These are phyloP conservation scores for Torymus auratus DNA, from an alignment of 2,888 invertebrate genomes.

Conservation along the genomic window DNA sequence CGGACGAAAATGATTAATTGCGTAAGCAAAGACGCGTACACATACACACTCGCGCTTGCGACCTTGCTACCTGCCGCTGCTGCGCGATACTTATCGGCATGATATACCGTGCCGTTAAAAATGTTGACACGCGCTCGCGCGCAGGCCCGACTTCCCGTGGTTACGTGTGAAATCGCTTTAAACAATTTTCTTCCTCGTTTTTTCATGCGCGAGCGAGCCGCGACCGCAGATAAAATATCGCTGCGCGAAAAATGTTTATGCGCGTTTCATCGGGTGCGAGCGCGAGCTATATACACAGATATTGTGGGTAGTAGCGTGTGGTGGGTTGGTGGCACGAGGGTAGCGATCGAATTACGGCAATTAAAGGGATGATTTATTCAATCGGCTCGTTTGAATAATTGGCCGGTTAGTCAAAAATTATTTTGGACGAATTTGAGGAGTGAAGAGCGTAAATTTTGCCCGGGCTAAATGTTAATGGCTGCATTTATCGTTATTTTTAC, in stretches of 20 bases:
- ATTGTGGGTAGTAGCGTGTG: background rate
- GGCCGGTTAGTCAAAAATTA: slow-evolving; percentile 12
- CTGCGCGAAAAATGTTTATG: slow-evolving; percentile 16
- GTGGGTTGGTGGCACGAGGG: background rate
- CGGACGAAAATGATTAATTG: slow-evolving; percentile 67
- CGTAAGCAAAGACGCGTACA: slow-evolving; percentile 46
- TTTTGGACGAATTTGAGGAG: slow-evolving; percentile 1
- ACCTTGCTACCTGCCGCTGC: slow-evolving; percentile 59
- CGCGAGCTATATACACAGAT: background rate
- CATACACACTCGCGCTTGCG: slow-evolving; percentile 34
- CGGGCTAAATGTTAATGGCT: too few species aligned
- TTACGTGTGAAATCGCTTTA: slow-evolving; percentile 38
- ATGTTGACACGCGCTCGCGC: slow-evolving; percentile 34
- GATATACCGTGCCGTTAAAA: slow-evolving; percentile 66
- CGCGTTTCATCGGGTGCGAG: background rate
- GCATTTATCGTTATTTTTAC: too few species aligned
- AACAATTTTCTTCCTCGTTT: slow-evolving; percentile 26
- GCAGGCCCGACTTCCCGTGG: slow-evolving; percentile 9
- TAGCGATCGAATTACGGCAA: slow-evolving; percentile 31
- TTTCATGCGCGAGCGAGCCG: background rate
- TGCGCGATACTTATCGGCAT: slow-evolving; percentile 66
- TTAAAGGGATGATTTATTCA: slow-evolving; percentile 36
- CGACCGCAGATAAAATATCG: slow-evolving; percentile 7
- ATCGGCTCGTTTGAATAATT: slow-evolving; percentile 31
- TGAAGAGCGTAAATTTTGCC: background rate